A percentile compares a stretch with the other conserved stretches of the same genome.
phyloP scores from a whole-genome alignment of 2,888 invertebrate species.

The Diloba caeruleocephala region DNA sequence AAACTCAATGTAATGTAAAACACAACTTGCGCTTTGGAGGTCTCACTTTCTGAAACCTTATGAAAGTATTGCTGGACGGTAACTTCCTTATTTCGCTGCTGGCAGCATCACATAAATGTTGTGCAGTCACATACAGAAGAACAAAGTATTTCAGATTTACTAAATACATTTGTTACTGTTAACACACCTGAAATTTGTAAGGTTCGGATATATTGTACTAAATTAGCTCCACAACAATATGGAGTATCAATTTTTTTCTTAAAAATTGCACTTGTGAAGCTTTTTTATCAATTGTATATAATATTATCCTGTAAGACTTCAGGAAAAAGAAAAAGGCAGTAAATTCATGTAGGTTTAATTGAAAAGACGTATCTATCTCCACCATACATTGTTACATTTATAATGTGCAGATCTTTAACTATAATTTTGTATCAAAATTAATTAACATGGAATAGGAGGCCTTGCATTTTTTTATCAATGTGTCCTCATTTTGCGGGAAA shows the following conservation, averaged over 20 bases:
- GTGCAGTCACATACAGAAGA: slow-evolving; percentile 28
- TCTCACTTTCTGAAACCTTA: slow-evolving; percentile 34
- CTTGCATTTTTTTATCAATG: slow-evolving; percentile 27
- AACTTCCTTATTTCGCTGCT: slow-evolving; percentile 38
- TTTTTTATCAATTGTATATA: slow-evolving; percentile 35
- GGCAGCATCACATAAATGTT: slow-evolving; percentile 47
- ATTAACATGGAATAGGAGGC: slow-evolving; percentile 44
- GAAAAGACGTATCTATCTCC: slow-evolving; percentile 21
- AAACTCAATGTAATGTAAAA: slow-evolving; percentile 16
- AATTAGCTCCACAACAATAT: slow-evolving; percentile 21
- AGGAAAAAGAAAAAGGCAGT: slow-evolving; percentile 22
- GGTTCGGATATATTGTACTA: slow-evolving; percentile 3
- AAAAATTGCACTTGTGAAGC: slow-evolving; percentile 45
- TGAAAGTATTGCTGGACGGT: slow-evolving; percentile 29
- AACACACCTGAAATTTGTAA: background rate
- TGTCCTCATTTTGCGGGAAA: slow-evolving; percentile 21
- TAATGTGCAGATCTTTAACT: slow-evolving; percentile 15
- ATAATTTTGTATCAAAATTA: slow-evolving; percentile 50
- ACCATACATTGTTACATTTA: slow-evolving; percentile 28
- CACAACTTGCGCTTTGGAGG: slow-evolving; percentile 17
- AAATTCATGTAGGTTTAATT: slow-evolving; percentile 12
- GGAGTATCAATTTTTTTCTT: slow-evolving; percentile 25
- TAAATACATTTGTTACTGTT: slow-evolving; percentile 14
- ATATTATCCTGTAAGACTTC: slow-evolving; percentile 38
- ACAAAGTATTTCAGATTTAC: slow-evolving; percentile 12